Conservation (phyloP, 2,888 invertebrate genomes). For the Glaucopsyche alexis region DNA sequence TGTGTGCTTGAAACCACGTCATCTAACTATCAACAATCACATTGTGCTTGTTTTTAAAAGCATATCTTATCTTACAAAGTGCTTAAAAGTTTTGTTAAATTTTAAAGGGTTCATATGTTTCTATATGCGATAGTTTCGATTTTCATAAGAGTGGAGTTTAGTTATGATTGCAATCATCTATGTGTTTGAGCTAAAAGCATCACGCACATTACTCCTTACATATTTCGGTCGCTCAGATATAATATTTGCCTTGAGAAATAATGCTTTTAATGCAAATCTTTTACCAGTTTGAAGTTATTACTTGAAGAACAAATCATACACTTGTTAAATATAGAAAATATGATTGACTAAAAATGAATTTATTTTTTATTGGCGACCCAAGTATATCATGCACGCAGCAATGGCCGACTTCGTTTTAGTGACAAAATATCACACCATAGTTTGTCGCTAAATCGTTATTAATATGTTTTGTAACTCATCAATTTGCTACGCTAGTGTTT, state of each 20-base stretch:
- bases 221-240: not conserved
- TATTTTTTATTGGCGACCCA: not conserved
- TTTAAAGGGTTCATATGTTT: not conserved
- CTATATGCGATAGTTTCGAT: not conserved
- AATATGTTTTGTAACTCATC: not conserved
- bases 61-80: no score
- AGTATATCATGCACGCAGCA: conserved; percentile 11
- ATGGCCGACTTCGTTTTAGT: not conserved
- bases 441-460: not conserved
- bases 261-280: no score
- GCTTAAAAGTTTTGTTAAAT: conserved; percentile 1
- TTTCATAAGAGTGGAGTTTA: not conserved
- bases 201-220: conserved; percentile 2
- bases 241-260: not conserved
- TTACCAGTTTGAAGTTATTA: no score
- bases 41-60: conserved; percentile 9
- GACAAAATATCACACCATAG: not conserved
- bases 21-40: conserved; percentile 4
- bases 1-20: conserved; percentile 23
- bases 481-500: conserved; percentile 12
- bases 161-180: not conserved
- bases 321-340: no score
- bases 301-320: no score
- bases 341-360: no score
- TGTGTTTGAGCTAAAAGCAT: conserved; percentile 1